Evolutionary conservation across 2,113 vertebrate genomes (phyloP).

Genomic region (Edolisoma coerulescens): DNA sequence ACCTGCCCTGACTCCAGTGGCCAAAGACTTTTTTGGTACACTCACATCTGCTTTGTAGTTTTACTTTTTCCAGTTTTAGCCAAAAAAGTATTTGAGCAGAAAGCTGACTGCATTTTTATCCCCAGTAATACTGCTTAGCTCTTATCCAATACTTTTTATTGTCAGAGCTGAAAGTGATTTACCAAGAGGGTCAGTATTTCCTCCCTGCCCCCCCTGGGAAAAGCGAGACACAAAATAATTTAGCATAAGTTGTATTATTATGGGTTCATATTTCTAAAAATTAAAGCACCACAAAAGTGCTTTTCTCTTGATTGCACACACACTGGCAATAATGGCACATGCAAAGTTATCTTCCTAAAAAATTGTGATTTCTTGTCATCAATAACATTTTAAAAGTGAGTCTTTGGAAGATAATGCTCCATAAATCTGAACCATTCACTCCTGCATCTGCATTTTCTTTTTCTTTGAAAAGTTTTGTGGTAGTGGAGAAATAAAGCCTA

Average conservation of each 20-base stretch:
- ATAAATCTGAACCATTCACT: conserved; percentile 7
- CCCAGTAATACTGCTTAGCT: background rate
- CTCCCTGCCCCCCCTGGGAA: rapidly evolving
- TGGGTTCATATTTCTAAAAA: background rate
- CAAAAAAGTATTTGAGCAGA: background rate
- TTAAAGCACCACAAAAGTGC: background rate
- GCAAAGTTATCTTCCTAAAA: background rate
- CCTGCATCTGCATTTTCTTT: background rate
- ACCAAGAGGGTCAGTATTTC: background rate
- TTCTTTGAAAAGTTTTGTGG: background rate
- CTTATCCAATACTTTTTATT: background rate
- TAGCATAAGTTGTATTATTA: background rate
- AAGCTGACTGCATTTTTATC: background rate
- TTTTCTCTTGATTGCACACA: background rate
- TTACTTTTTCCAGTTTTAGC: background rate
- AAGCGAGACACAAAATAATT: background rate
- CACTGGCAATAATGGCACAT: background rate
- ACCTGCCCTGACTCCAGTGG: background rate
- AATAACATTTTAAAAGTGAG: background rate
- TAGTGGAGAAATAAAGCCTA: background rate
- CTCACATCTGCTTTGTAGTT: background rate
- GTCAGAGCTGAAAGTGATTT: background rate
- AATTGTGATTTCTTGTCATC: background rate
- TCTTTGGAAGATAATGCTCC: background rate
- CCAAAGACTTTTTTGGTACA: background rate